Base-by-base conservation (phyloP, 2,888 invertebrate genomes). In the Luffia ferchaultella region DNA sequence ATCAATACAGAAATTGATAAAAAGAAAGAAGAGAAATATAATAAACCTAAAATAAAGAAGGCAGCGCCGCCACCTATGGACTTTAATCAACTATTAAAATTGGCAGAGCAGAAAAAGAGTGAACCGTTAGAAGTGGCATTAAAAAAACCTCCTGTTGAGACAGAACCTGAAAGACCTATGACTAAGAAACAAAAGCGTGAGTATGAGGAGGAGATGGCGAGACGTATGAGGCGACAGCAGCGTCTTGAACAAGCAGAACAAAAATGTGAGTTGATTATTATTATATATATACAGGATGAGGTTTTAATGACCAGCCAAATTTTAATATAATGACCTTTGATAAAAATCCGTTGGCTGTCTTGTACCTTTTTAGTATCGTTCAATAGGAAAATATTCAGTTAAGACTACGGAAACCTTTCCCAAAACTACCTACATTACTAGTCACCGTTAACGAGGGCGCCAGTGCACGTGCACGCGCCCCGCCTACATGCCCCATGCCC, bases 61-160 rank as follows among this genome's bases (percentile, higher is more conserved):
- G 84, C 85, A 1, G 76, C 85, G 2, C 92, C 93, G 1, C 92
- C 94, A 0, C 90, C 91, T 0, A 86, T 95, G 69, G 92, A 93
- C 69, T 96, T 94, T 65, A 85, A 88, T 60, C 89, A 92, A 52
- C 68, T 96, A 18, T 69, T 96, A 2, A 92, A 93, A 72, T 75
- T 95, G 5, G 95, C 95, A 0, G 93, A 91, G 59, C 88, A 92
- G 63, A 95, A 95, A 65, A 94, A 94, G 57, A 86, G 88, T 67
- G 92, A 94, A 65, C 95, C 95, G 0, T 68, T 94, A 1, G 85
- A 89, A 20, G 62, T 74, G 78, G 54, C 65, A 72, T 48, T 16
- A 5, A 45, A 45, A 15, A 45, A 45, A 45, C 45, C 45, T 45
- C 72, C 85, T 57, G 68, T 89, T 52, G 84, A 86, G 54, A 77